phyloP scores from a whole-genome alignment of 2,113 vertebrate species.

The Hemibagrus wyckioides region DNA sequence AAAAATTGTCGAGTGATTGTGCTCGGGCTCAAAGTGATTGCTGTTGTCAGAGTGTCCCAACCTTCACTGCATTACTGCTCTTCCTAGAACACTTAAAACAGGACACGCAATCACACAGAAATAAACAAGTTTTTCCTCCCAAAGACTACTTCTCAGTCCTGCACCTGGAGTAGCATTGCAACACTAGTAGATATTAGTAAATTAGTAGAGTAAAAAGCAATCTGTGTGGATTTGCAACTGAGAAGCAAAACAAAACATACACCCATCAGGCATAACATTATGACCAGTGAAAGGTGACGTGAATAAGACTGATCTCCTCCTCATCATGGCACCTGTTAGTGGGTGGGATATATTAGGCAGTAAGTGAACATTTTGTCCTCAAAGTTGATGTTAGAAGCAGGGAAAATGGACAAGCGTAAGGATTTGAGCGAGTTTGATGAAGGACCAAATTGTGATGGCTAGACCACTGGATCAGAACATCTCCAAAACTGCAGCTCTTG shows the following conservation, averaged over 20 bases:
- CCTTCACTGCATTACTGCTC: not conserved
- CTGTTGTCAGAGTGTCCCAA: not conserved
- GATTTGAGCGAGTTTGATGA: too few species aligned
- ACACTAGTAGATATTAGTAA: not conserved
- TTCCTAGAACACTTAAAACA: not conserved
- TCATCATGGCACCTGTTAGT: too few species aligned
- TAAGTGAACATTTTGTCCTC: too few species aligned
- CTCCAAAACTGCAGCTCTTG: too few species aligned
- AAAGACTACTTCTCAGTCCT: not conserved
- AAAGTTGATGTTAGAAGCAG: too few species aligned
- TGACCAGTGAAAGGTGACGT: too few species aligned
- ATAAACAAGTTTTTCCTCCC: not conserved
- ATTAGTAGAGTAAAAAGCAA: not conserved
- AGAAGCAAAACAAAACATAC: not conserved
- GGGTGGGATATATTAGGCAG: too few species aligned
- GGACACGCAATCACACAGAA: not conserved
- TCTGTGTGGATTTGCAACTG: not conserved
- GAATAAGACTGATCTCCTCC: too few species aligned
- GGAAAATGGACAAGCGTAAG: too few species aligned
- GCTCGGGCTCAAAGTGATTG: not conserved
- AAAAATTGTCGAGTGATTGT: conserved; percentile 42
- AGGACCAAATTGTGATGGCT: too few species aligned
- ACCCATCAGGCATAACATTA: too few species aligned
- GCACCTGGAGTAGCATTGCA: not conserved
- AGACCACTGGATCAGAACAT: too few species aligned